A percentile compares a stretch with the other conserved stretches of the same genome.
These are phyloP conservation scores for Lamproptera curius DNA, from an alignment of 2,888 invertebrate species.

Conservation along the genomic window DNA sequence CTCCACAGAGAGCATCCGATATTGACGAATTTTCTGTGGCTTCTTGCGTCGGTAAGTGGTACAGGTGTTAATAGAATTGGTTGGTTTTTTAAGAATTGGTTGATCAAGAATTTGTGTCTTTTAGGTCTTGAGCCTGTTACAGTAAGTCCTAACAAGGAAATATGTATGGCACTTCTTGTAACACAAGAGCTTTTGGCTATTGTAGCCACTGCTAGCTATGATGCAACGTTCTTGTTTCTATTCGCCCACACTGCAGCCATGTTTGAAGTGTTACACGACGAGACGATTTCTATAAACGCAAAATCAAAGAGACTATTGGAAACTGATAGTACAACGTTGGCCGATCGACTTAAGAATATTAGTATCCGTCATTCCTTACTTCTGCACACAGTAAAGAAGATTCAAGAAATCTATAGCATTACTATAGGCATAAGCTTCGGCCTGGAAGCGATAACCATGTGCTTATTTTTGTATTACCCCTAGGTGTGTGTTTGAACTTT, in stretches of 20 bases:
- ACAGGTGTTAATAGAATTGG: background rate
- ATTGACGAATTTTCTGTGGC: conserved; percentile 31
- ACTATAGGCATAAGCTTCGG: conserved; percentile 34
- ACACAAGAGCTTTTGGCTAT: conserved; percentile 34
- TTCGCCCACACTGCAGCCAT: conserved; percentile 37
- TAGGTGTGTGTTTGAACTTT: conserved; percentile 34
- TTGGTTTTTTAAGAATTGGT: too few relatives aligned
- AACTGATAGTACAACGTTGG: conserved; percentile 10
- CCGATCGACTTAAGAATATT: conserved; percentile 29
- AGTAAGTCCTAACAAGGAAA: conserved; percentile 30
- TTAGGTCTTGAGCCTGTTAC: conserved; percentile 18
- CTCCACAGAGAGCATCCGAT: conserved; percentile 33
- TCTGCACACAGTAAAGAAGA: conserved; percentile 32
- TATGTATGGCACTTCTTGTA: conserved; percentile 33
- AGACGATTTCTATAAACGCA: conserved; percentile 28
- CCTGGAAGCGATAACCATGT: conserved; percentile 34
- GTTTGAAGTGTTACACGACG: conserved; percentile 34
- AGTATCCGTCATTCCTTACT: conserved; percentile 31
- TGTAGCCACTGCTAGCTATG: conserved; percentile 31
- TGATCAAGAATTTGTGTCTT: conserved; percentile 4
- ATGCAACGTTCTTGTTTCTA: conserved; percentile 35
- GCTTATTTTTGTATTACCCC: conserved; percentile 36
- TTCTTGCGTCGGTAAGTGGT: conserved; percentile 38
- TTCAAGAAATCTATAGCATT: conserved; percentile 34
- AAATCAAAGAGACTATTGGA: background rate